Evolutionary conservation across 2,113 vertebrate genomes (phyloP).

Genomic region (Apus apus): DNA sequence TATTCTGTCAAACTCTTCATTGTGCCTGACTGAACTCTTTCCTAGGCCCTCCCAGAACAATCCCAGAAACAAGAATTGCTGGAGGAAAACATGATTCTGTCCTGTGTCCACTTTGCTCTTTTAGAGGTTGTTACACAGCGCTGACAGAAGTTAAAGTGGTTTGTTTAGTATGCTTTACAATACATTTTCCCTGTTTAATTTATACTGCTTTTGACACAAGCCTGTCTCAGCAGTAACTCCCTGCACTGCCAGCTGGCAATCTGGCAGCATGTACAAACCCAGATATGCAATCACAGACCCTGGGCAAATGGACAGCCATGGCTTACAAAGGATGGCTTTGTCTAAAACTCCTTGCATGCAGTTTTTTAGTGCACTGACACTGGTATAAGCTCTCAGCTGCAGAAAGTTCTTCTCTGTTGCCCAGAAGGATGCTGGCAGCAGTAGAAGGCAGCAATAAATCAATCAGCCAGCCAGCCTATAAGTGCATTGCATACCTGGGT

Average conservation of each 20-base stretch:
- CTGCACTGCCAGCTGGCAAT: neutral
- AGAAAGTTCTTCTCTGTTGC: neutral
- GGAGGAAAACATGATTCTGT: neutral
- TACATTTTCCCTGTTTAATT: neutral
- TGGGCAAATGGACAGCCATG: neutral
- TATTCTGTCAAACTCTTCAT: neutral
- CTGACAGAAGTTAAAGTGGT: neutral
- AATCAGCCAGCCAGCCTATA: neutral
- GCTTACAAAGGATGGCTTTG: neutral
- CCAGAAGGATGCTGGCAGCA: neutral
- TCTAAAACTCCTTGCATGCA: neutral
- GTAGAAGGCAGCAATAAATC: slow-evolving; percentile 23
- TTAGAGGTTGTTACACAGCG: neutral
- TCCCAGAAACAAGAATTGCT: neutral
- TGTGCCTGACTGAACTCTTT: neutral
- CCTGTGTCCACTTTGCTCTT: neutral
- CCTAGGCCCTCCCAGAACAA: neutral
- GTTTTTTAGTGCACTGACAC: neutral
- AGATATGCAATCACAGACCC: neutral
- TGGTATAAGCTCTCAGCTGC: neutral
- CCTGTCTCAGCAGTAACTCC: neutral
- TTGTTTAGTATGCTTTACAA: neutral
- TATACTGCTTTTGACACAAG: neutral
- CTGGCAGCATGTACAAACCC: neutral
- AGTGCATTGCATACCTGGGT: neutral